Conservation (phyloP, 2,888 invertebrate genomes). For the Lissonota sp. region DNA sequence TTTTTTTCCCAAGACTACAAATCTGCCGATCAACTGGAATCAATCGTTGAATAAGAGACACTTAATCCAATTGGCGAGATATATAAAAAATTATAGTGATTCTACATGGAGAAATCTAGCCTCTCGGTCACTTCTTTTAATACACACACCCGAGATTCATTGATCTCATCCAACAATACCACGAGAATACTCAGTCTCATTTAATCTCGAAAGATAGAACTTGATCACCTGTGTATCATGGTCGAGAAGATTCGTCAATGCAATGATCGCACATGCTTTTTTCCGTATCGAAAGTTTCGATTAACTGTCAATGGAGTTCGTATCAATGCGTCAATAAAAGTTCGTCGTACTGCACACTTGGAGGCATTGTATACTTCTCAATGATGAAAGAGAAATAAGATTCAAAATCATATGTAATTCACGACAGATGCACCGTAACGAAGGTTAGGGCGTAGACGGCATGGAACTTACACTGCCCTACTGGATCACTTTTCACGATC, state of each 20-base stretch:
- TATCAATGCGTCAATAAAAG: too few relatives aligned
- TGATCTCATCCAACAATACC: slow-evolving; percentile 30
- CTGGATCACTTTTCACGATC: not conserved
- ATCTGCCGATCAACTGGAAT: slow-evolving; percentile 18
- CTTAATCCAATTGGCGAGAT: slow-evolving; percentile 6
- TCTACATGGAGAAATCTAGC: not conserved
- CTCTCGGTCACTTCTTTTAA: slow-evolving; percentile 3
- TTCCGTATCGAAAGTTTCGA: too few relatives aligned
- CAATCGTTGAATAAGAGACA: slow-evolving; percentile 16
- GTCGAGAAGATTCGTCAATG: too few relatives aligned
- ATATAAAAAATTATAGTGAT: slow-evolving; percentile 1
- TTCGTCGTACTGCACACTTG: too few relatives aligned
- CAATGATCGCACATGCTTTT: too few relatives aligned
- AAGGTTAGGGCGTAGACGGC: slow-evolving; percentile 62
- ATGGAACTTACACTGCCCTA: slow-evolving; percentile 21
- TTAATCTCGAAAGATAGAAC: too few relatives aligned
- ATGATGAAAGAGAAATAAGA: too few relatives aligned
- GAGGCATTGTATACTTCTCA: too few relatives aligned
- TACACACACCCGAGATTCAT: slow-evolving; percentile 27
- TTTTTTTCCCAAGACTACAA: not conserved
- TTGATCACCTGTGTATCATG: too few relatives aligned
- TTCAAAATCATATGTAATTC: too few relatives aligned
- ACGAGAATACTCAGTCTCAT: too few relatives aligned
- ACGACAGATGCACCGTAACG: slow-evolving; percentile 34
- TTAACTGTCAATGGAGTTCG: too few relatives aligned